Evolutionary conservation across 2,888 invertebrate species (phyloP).

Genomic region (Anorthoa munda): DNA sequence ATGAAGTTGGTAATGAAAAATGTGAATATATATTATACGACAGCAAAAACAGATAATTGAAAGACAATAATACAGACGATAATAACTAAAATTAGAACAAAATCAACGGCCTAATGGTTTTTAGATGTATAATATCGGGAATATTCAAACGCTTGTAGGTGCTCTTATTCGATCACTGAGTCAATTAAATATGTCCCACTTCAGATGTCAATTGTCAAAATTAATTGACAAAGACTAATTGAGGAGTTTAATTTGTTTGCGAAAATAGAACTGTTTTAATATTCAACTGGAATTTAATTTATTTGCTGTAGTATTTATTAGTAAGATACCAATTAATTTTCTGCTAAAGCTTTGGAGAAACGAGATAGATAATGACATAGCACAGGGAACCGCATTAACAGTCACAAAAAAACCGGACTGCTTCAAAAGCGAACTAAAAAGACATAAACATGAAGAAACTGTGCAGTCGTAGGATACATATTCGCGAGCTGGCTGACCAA

Average conservation of each 20-base stretch:
- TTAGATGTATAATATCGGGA: slow-evolving; percentile 1
- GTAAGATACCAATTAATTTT: background rate
- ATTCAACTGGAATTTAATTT: background rate
- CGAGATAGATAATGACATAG: too few species aligned
- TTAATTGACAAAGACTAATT: slow-evolving; percentile 20
- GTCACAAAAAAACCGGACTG: too few species aligned
- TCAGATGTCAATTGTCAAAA: slow-evolving; percentile 20
- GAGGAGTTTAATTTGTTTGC: slow-evolving; percentile 5
- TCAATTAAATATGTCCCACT: slow-evolving; percentile 26
- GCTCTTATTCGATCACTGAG: slow-evolving; percentile 1
- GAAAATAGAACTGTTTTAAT: slow-evolving; percentile 6
- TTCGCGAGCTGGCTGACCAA: too few species aligned
- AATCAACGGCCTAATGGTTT: background rate
- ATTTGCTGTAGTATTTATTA: slow-evolving; percentile 11
- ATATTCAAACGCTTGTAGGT: background rate
- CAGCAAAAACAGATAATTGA: background rate
- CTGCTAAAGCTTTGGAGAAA: too few species aligned
- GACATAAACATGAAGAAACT: too few species aligned
- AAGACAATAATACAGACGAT: too few species aligned
- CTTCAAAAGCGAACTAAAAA: too few species aligned
- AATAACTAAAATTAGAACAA: background rate
- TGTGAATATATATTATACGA: too few species aligned
- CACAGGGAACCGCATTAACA: background rate
- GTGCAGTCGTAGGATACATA: too few species aligned
- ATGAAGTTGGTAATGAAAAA: background rate